phyloP scores from a whole-genome alignment of 2,888 invertebrate genomes.

The Drosophila merina region DNA sequence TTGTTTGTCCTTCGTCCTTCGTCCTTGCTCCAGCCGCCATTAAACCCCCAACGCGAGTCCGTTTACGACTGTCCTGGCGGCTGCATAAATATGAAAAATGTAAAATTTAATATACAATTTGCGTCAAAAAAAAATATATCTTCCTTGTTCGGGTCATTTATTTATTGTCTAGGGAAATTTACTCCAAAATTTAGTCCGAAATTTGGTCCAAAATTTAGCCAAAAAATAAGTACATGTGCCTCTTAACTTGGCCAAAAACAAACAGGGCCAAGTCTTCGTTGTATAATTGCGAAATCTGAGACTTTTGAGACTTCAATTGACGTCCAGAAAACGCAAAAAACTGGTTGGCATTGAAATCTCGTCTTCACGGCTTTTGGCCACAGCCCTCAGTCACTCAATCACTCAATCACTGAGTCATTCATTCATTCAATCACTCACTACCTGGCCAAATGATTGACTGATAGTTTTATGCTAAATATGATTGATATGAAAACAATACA shows the following conservation, averaged over 20 bases:
- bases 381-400: slow-evolving; percentile 15
- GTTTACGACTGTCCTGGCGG: slow-evolving; percentile 61
- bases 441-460: slow-evolving; percentile 39
- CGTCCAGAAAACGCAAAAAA: slow-evolving; percentile 3
- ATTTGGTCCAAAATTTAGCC: neutral
- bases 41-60: neutral
- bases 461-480: slow-evolving; percentile 77
- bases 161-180: slow-evolving; percentile 77
- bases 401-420: slow-evolving; percentile 23
- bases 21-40: neutral
- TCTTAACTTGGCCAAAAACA: neutral
- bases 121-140: slow-evolving; percentile 75
- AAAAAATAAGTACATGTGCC: slow-evolving; percentile 6
- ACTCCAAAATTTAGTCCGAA: slow-evolving; percentile 11
- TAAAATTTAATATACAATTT: slow-evolving; percentile 81
- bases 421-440: slow-evolving; percentile 22
- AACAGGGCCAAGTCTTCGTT: too few relatives aligned
- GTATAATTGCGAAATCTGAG: slow-evolving; percentile 29
- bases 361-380: slow-evolving; percentile 19
- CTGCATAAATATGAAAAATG: slow-evolving; percentile 80
- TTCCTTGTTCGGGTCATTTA: slow-evolving; percentile 49
- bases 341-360: slow-evolving; percentile 37
- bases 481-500: slow-evolving; percentile 63
- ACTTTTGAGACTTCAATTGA: slow-evolving; percentile 38
- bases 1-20: slow-evolving; percentile 50